Evolutionary conservation across 2,797 vertebrate species (phyloP), one percentile per base, ranked within the genome.

Genomic region (Intellagama lesueurii): DNA sequence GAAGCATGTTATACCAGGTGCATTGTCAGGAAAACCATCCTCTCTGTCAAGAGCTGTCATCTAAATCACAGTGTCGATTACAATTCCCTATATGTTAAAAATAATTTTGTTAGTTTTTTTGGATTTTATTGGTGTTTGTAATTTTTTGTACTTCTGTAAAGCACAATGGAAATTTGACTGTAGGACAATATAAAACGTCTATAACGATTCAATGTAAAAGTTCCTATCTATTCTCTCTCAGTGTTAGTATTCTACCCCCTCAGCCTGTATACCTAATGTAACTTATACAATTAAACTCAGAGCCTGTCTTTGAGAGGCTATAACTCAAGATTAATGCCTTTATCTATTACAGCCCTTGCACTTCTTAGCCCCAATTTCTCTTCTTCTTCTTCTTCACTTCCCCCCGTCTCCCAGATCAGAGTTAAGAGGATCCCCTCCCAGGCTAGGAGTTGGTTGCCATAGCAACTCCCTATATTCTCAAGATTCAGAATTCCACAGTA

Each of bases 381-480:
- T 47, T 84, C n/a, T 32, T 64, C 68, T 80, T 75, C 72, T 68
- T 76, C 28, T 82, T 68, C 64, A 26, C 24, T 40, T n/a, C 26
- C 5, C 32, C 70, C 78, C 19, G 5, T 64, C 60, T 64, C 24
- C 44, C 66, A 69, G 22, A 86, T 49, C 64, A 66, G 84, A 68
- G 64, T 77, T 77, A 76, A 77, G 80, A 90, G 73, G 85, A 90
- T 69, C 79, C 83, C 88, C 88, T 72, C 9, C 35, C 44, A 69
- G 70, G 70, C 76, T 86, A 75, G 26, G 60, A 24, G 32, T 49
- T 86, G 44, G 89, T 90, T 83, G 52, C 89, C 84, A 86, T 90
- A 90, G 89, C 64, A 87, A 90, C 89, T 82, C 78, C 44, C 47
- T 81, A 75, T 70, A 47, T 26, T 69, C 8, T 86, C 24, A 60